Base-by-base conservation (phyloP, 2,888 invertebrate species). In the Dione juno region DNA sequence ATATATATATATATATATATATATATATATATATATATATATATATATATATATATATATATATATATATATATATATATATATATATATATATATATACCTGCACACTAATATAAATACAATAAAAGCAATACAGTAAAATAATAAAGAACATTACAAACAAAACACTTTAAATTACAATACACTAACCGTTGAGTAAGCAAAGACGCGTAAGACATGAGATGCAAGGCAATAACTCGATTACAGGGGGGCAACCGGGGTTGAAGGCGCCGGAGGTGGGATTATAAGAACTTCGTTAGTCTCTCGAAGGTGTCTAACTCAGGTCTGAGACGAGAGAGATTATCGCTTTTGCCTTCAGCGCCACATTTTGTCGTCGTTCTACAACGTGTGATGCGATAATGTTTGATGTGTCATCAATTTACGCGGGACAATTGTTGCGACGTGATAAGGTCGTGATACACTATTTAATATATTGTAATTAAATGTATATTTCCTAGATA, bases 281-380 rank as follows among this genome's bases (percentile, higher is more conserved):
- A 89, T 91, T 90, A 89, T 88, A 89, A 89, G 91, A 92, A 92
- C 92, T 92, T 92, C 90, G 91, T 92, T 92, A 92, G 90, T 83
- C 87, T 87, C 86, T 80, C 86, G 88, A 84, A 91, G 91, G 90
- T 91, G 90, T 89, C 88, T 89, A 86, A 88, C 86, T 88, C 88
- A 83, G 85, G 83, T 86, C 84, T 84, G 85, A 82, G 87, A 84
- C 83, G 84, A 79, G 79, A 81, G 76, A 81, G 90, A 90, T 91
- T 91, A 91, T 88, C 88, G 87, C 85, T 86, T 87, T 86, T 84
- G 86, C 87, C 84, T 86, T 83, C 81, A 87, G 83, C 85, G 82
- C 76, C 80, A 83, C 82, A 86, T 87, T 87, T 88, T 86, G 86
- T 84, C 85, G 82, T 81, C 82, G 80, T 81, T 83, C 82, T 82